Evolutionary conservation across 1,140 invertebrate genomes (phyloP).

Genomic region (Steinernema khuongi): DNA sequence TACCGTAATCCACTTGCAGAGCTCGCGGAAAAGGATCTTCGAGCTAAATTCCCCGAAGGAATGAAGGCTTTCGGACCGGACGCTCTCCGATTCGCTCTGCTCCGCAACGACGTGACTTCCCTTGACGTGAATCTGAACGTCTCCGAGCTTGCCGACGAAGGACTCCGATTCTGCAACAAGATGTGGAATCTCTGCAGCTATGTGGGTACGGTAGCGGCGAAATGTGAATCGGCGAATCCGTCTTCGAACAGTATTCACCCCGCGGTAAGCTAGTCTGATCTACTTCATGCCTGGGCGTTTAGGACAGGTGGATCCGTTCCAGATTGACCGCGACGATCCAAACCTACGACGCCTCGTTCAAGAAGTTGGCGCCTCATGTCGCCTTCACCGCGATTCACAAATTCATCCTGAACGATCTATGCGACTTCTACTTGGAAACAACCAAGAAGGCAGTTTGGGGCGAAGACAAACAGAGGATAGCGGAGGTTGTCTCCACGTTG

Average conservation of each 20-base stretch:
- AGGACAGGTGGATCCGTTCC: constrained; percentile 86
- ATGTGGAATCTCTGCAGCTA: constrained; percentile 97
- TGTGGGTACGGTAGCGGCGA: constrained; percentile 64
- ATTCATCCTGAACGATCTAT: constrained; percentile 42
- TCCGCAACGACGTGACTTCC: constrained; percentile 71
- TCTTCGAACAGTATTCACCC: constrained; percentile 22
- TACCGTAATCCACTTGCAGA: constrained; percentile 30
- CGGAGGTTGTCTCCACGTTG: constrained; percentile 28
- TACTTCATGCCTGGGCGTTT: constrained; percentile 13
- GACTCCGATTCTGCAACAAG: constrained; percentile 97
- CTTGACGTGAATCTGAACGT: constrained; percentile 89
- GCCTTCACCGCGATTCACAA: constrained; percentile 38
- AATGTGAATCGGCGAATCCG: neutral
- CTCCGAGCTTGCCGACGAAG: constrained; percentile 79
- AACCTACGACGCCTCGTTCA: constrained; percentile 35
- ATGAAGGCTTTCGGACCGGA: constrained; percentile 98
- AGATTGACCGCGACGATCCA: constrained; percentile 71
- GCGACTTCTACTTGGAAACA: constrained; percentile 46
- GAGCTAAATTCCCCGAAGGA: constrained; percentile 74
- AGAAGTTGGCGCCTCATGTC: constrained; percentile 32
- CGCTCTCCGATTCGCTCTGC: constrained; percentile 84
- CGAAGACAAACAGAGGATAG: constrained; percentile 24
- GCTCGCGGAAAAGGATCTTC: constrained; percentile 38
- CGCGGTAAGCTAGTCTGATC: constrained; percentile 16
- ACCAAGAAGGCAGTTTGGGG: constrained; percentile 25